Percentiles rank a stretch among this genome's conserved stretches.
Evolutionary conservation across 2,797 vertebrate genomes (phyloP).

Genomic region (Eulemur coronatus): DNA sequence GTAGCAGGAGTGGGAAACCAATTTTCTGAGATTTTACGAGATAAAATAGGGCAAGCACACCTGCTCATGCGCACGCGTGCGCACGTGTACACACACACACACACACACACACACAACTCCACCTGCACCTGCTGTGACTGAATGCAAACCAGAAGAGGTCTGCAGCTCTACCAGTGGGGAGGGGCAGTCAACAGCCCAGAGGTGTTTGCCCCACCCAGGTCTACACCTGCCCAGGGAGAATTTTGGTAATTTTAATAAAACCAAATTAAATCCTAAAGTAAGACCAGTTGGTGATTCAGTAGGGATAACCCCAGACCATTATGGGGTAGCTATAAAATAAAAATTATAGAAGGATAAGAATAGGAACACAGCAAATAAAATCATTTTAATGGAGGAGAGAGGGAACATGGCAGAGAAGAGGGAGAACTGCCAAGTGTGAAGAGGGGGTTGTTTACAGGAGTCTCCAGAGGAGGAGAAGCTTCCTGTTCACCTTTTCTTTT

Average conservation of each 20-base stretch:
- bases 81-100: neutral
- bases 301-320: constrained; percentile 75
- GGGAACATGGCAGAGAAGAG: constrained; percentile 29
- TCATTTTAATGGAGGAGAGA: constrained; percentile 65
- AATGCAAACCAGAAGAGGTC: constrained; percentile 40
- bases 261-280: constrained; percentile 79
- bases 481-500: neutral
- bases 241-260: constrained; percentile 80
- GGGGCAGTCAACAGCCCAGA: constrained; percentile 63
- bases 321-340: constrained; percentile 77
- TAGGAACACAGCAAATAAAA: constrained; percentile 80
- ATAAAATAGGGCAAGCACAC: neutral
- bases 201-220: constrained; percentile 72
- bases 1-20: neutral
- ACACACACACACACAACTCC: neutral
- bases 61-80: accelerated
- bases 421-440: constrained; percentile 15
- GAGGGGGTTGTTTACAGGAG: neutral
- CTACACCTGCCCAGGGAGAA: constrained; percentile 74
- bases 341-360: constrained; percentile 80
- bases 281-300: constrained; percentile 77
- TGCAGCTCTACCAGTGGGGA: constrained; percentile 57
- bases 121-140: neutral
- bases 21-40: constrained; percentile 42
- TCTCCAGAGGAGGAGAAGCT: neutral